Percentiles rank a stretch among this genome's conserved stretches.
These are phyloP conservation scores for Drosophila malerkotliana DNA, from an alignment of 1,140 invertebrate species.

Conservation along the genomic window DNA sequence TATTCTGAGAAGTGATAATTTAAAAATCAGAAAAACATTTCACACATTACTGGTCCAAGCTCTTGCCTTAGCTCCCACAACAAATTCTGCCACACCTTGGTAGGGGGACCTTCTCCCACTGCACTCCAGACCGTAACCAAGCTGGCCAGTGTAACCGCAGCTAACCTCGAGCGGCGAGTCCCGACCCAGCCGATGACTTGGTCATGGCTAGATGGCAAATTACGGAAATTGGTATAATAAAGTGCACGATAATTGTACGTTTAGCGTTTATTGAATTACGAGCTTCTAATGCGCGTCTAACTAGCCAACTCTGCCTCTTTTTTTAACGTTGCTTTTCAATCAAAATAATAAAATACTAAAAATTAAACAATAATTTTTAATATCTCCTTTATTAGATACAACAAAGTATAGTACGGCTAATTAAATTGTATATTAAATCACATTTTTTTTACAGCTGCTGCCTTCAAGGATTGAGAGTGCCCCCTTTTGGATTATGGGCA, in stretches of 20 bases:
- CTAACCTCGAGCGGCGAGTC: constrained; percentile 53
- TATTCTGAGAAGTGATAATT: no score
- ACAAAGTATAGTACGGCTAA: not conserved
- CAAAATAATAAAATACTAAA: not conserved
- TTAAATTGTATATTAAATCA: not conserved
- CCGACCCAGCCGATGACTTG: constrained; percentile 38
- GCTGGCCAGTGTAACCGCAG: constrained; percentile 61
- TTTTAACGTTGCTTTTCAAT: not conserved
- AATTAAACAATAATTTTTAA: not conserved
- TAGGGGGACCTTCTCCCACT: not conserved
- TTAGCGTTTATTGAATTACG: constrained; percentile 82
- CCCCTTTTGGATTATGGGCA: constrained; percentile 85
- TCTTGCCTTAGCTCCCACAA: not conserved
- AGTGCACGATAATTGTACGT: constrained; percentile 82
- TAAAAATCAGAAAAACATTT: no score
- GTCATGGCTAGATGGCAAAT: constrained; percentile 74
- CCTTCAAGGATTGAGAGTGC: constrained; percentile 13
- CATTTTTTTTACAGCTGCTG: constrained; percentile 8
- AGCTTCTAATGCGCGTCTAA: constrained; percentile 77
- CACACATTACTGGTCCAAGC: no score
- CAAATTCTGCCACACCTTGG: not conserved
- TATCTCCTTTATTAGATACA: not conserved
- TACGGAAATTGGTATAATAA: constrained; percentile 81
- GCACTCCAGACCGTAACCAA: not conserved
- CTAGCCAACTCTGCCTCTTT: constrained; percentile 16